These are phyloP conservation scores for Sebastes schlegelii DNA, from an alignment of 2,113 vertebrate species.

Conservation along the genomic window DNA sequence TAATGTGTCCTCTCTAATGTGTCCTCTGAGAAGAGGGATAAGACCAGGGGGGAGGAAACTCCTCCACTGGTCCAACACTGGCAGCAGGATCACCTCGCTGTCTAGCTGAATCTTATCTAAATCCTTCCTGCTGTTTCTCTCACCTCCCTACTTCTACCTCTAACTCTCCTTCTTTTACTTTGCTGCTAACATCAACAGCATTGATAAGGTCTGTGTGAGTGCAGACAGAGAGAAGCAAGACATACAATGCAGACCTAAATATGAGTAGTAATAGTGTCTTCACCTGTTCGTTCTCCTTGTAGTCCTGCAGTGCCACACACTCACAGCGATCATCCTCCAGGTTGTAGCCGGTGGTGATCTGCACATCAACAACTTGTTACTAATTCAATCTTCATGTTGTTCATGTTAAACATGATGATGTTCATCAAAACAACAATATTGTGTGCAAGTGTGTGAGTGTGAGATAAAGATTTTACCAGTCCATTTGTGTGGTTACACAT, in stretches of 20 bases:
- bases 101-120: too few species aligned
- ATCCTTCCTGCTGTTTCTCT: neutral
- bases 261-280: neutral
- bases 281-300: conserved; percentile 94
- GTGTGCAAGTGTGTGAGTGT: too few species aligned
- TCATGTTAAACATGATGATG: neutral
- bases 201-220: neutral
- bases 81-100: too few species aligned
- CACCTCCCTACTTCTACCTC: neutral
- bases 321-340: conserved; percentile 98
- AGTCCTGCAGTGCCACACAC: conserved; percentile 95
- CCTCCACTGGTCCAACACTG: too few species aligned
- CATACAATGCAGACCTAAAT: neutral
- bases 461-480: conserved; percentile 83
- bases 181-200: neutral
- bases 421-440: neutral
- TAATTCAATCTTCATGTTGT: too few species aligned
- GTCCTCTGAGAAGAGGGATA: too few species aligned
- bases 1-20: too few species aligned
- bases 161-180: neutral
- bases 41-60: too few species aligned
- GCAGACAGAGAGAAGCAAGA: too few species aligned
- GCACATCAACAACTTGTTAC: conserved; percentile 26
- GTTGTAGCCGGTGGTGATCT: conserved; percentile 99
- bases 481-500: conserved; percentile 99